A percentile compares a stretch with the other conserved stretches of the same genome.
Evolutionary conservation across 2,113 vertebrate genomes (phyloP).

Genomic region (Sturnira hondurensis): DNA sequence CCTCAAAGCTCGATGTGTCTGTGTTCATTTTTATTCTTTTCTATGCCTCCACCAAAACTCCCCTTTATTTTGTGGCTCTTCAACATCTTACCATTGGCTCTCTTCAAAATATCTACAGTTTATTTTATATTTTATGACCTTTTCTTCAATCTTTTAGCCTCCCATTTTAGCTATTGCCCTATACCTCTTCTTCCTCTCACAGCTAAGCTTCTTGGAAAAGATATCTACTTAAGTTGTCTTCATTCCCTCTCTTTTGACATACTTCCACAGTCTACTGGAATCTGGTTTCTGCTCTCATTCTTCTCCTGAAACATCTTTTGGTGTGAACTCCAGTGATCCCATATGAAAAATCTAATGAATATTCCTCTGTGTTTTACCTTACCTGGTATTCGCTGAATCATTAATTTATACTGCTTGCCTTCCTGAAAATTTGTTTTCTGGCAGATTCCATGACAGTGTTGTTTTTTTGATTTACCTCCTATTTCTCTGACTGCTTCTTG

Average conservation of each 20-base stretch:
- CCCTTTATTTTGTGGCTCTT: neutral
- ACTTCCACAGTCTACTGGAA: neutral
- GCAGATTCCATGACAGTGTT: neutral
- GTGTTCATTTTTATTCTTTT: neutral
- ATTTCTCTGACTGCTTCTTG: neutral
- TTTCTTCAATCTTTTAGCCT: neutral
- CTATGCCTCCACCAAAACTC: neutral
- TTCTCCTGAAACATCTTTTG: neutral
- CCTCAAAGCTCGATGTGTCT: neutral
- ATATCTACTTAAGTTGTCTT: neutral
- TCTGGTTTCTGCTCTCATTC: conserved; percentile 7
- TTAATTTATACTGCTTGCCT: conserved; percentile 9
- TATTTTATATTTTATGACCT: neutral
- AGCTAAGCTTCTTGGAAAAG: neutral
- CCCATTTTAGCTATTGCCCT: neutral
- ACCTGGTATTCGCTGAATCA: neutral
- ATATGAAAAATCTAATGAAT: neutral
- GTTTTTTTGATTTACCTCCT: conserved; percentile 18
- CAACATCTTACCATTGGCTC: neutral
- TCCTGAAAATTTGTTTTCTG: conserved; percentile 34
- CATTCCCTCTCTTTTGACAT: neutral
- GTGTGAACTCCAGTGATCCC: neutral
- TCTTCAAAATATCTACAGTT: neutral
- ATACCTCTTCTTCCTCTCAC: neutral
- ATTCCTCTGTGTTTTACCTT: neutral